phyloP scores from a whole-genome alignment of 1,140 invertebrate genomes.

The Metopolophium dirhodum region DNA sequence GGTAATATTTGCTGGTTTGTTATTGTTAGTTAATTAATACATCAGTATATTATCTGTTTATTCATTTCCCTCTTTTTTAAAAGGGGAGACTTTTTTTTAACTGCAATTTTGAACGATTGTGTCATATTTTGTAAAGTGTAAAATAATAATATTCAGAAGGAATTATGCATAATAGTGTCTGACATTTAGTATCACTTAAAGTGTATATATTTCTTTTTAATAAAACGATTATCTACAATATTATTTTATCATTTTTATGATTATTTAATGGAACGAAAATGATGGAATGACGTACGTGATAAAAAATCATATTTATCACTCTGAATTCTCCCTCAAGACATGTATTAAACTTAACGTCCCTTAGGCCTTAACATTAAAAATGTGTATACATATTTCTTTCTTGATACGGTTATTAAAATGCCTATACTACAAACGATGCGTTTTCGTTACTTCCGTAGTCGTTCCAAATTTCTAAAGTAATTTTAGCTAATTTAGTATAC shows the following conservation, averaged over 20 bases:
- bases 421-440: not conserved
- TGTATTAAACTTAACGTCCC: not conserved
- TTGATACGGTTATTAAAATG: conserved; percentile 26
- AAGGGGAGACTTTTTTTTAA: no score
- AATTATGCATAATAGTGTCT: not conserved
- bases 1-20: not conserved
- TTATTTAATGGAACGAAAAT: conserved; percentile 15
- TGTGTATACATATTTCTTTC: not conserved
- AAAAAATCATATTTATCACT: conserved; percentile 38
- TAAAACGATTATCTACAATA: not conserved
- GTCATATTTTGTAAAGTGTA: not conserved
- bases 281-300: conserved; percentile 32
- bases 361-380: not conserved
- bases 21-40: not conserved
- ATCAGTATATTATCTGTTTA: not conserved
- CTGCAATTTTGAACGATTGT: not conserved
- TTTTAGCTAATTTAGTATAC: not conserved
- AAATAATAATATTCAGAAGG: not conserved
- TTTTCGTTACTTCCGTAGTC: not conserved
- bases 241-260: conserved; percentile 7
- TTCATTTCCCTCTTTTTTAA: not conserved
- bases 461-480: not conserved
- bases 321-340: not conserved
- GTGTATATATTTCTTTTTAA: not conserved
- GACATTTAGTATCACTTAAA: conserved; percentile 14